These are phyloP conservation scores for Ophioninae sp. DNA, from an alignment of 2,888 invertebrate species.

Conservation along the genomic window DNA sequence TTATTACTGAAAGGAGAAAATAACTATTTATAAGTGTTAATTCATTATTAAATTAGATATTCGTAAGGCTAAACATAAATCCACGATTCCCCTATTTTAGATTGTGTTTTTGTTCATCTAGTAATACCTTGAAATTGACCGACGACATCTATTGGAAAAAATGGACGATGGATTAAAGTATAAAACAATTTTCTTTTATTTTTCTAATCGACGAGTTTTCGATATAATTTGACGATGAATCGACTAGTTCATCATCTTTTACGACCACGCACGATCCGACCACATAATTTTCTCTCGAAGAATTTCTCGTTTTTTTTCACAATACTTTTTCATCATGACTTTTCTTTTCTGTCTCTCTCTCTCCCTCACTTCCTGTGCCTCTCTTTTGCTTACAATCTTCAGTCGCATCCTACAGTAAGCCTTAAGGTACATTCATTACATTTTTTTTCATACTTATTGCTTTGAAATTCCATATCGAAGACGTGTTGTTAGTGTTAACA, in stretches of 20 bases:
- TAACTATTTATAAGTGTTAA: no score
- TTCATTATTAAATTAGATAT: no score
- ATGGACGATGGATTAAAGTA: conserved; percentile 24
- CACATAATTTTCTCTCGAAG: conserved; percentile 12
- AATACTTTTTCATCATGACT: background rate
- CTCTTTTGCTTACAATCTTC: conserved; percentile 42
- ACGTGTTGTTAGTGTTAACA: conserved; percentile 67
- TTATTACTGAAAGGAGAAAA: no score
- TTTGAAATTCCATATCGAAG: conserved; percentile 79
- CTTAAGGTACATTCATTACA: conserved; percentile 62
- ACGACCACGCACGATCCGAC: conserved; percentile 21
- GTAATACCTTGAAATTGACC: background rate
- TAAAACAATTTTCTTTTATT: conserved; percentile 41
- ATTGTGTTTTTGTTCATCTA: no score
- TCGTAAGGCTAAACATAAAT: no score
- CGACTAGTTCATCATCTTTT: conserved; percentile 36
- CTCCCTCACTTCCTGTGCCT: conserved; percentile 26
- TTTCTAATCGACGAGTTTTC: conserved; percentile 50
- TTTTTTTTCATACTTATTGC: conserved; percentile 78
- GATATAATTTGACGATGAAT: conserved; percentile 47
- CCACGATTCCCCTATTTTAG: no score
- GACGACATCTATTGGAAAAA: conserved; percentile 22
- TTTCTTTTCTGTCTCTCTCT: conserved; percentile 31
- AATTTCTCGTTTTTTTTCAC: conserved; percentile 23
- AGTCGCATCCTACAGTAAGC: conserved; percentile 62